Conservation (phyloP, 2,888 invertebrate species). For the Asteroscopus sphinx region DNA sequence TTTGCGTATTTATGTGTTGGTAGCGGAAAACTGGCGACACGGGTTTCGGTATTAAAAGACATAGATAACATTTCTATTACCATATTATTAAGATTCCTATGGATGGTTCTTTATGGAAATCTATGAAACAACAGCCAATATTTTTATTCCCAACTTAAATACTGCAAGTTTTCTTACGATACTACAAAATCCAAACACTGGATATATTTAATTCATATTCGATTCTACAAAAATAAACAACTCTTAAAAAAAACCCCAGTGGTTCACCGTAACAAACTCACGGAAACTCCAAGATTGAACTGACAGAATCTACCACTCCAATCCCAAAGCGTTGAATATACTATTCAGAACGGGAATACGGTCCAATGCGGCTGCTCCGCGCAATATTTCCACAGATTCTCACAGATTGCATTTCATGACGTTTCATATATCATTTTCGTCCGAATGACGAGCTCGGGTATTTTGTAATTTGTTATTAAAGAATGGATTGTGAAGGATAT, state of each 20-base stretch:
- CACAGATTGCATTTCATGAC: constrained; percentile 75
- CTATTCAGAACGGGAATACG: constrained; percentile 20
- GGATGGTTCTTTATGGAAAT: no score
- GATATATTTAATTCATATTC: no score
- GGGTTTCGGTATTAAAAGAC: no score
- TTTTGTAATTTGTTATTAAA: constrained; percentile 62
- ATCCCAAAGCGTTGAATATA: constrained; percentile 42
- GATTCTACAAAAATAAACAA: background rate
- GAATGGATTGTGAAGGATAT: constrained; percentile 33
- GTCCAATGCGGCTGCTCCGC: constrained; percentile 55
- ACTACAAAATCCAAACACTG: no score
- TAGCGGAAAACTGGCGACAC: no score
- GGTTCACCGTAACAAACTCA: background rate
- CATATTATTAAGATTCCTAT: no score
- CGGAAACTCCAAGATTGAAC: constrained; percentile 14
- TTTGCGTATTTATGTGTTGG: no score
- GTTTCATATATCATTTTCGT: constrained; percentile 74
- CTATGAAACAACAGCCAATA: no score
- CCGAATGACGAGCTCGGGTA: constrained; percentile 61
- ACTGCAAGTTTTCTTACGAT: no score
- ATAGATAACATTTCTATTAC: no score
- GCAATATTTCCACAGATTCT: constrained; percentile 70
- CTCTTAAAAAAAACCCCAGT: background rate
- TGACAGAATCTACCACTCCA: background rate
- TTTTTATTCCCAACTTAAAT: no score